Conservation (phyloP, 2,797 vertebrate genomes). For the Odontamblyopus lacepedii region DNA sequence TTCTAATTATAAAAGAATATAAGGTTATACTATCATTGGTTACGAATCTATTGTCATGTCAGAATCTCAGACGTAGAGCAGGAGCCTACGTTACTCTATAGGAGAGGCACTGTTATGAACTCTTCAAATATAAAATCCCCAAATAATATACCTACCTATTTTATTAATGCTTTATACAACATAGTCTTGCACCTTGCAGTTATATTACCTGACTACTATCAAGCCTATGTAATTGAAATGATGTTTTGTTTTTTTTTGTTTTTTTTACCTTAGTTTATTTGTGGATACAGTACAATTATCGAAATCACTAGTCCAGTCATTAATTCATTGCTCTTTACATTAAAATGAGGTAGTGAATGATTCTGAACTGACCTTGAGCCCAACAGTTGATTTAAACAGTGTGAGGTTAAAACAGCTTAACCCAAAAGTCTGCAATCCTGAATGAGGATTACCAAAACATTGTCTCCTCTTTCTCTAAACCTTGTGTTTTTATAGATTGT, state of each 20-base stretch:
- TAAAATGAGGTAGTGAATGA: too few species aligned
- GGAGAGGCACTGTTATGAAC: background rate
- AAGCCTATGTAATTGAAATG: too few species aligned
- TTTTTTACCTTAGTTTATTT: too few species aligned
- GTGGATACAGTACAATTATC: too few species aligned
- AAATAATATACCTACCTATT: background rate
- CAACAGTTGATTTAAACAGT: background rate
- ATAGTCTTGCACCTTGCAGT: background rate
- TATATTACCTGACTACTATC: background rate
- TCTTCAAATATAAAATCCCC: background rate
- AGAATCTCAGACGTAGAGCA: background rate
- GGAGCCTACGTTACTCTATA: background rate
- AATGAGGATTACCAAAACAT: slow-evolving; percentile 2
- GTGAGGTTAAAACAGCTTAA: slow-evolving; percentile 1
- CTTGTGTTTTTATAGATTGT: background rate
- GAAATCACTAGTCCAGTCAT: too few species aligned
- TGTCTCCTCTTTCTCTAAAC: background rate
- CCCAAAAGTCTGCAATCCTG: background rate
- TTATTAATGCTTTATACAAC: background rate
- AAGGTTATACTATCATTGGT: background rate
- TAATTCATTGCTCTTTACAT: too few species aligned
- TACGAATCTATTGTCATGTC: background rate
- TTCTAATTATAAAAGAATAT: slow-evolving; percentile 1
- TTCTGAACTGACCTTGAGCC: background rate
- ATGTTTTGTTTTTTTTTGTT: too few species aligned